Conservation (phyloP, 2,113 vertebrate genomes). For the Puffinus mauretanicus region DNA sequence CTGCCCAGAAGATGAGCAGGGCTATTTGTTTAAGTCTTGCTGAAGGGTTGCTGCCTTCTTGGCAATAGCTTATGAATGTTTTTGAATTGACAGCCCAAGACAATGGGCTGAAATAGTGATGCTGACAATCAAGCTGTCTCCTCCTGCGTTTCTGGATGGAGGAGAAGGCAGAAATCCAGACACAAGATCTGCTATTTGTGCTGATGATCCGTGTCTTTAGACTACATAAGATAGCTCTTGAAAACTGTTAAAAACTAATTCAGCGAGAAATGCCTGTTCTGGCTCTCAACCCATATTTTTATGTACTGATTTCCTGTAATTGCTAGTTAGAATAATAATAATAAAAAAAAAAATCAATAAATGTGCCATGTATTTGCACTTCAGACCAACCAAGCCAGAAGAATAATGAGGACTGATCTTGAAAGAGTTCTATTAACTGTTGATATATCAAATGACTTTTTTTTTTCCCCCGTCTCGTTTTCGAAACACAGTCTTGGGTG, state of each 20-base stretch:
- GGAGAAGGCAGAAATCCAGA: neutral
- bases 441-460: slow-evolving; percentile 1
- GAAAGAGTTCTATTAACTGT: slow-evolving; percentile 13
- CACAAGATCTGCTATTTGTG: neutral
- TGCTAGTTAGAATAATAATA: slow-evolving; percentile 44
- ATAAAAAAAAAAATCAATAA: slow-evolving; percentile 47
- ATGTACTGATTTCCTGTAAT: slow-evolving; percentile 60
- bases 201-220: neutral
- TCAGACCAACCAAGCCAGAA: slow-evolving; percentile 15
- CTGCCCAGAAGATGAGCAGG: neutral
- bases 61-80: neutral
- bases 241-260: slow-evolving; percentile 42
- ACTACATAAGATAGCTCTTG: neutral
- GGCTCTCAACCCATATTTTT: slow-evolving; percentile 17
- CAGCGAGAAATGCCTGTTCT: slow-evolving; percentile 41
- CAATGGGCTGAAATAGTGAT: neutral
- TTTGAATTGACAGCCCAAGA: neutral
- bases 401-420: neutral
- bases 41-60: neutral
- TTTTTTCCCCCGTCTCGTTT: neutral
- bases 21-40: neutral
- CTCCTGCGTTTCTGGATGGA: neutral
- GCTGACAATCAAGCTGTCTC: neutral
- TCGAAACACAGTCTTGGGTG: neutral
- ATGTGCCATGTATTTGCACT: slow-evolving; percentile 29